A percentile compares a stretch with the other conserved stretches of the same genome.
phyloP scores from a whole-genome alignment of 2,797 vertebrate species.

The Pseudomugil tenellus region DNA sequence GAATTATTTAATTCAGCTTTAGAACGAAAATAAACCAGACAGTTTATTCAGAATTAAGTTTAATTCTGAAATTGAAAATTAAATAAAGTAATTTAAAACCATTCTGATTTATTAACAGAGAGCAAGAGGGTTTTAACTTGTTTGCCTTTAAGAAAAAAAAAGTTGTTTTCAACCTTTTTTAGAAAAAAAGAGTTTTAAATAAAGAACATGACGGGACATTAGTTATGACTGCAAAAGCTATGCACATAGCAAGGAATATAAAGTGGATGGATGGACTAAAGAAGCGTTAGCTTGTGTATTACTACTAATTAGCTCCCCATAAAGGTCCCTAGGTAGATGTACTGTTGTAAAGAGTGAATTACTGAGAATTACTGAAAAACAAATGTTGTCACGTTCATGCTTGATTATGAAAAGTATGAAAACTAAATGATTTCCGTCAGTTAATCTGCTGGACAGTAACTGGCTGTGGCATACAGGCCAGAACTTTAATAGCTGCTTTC shows the following conservation, averaged over 20 bases:
- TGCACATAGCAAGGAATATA: not conserved
- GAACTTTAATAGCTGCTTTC: slow-evolving; percentile 35
- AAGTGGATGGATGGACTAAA: not conserved
- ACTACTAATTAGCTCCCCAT: not conserved
- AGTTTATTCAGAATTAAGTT: too few species aligned
- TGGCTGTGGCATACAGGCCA: slow-evolving; percentile 45
- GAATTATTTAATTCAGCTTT: too few species aligned
- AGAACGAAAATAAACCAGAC: too few species aligned
- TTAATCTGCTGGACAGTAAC: slow-evolving; percentile 23
- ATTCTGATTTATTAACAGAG: too few species aligned
- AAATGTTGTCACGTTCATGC: not conserved
- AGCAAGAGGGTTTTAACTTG: too few species aligned
- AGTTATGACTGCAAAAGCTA: not conserved
- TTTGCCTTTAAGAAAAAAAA: too few species aligned
- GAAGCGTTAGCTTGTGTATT: not conserved
- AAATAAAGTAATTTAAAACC: too few species aligned
- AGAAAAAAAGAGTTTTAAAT: too few species aligned
- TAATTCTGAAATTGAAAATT: too few species aligned
- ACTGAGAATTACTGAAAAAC: not conserved
- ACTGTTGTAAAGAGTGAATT: not conserved
- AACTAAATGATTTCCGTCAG: slow-evolving; percentile 16
- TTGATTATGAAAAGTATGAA: not conserved
- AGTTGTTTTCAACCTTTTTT: too few species aligned
- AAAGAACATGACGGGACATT: not conserved
- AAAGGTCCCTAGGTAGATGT: not conserved